Evolutionary conservation across 2,888 invertebrate species (phyloP).

Genomic region (Aethes cnicana): DNA sequence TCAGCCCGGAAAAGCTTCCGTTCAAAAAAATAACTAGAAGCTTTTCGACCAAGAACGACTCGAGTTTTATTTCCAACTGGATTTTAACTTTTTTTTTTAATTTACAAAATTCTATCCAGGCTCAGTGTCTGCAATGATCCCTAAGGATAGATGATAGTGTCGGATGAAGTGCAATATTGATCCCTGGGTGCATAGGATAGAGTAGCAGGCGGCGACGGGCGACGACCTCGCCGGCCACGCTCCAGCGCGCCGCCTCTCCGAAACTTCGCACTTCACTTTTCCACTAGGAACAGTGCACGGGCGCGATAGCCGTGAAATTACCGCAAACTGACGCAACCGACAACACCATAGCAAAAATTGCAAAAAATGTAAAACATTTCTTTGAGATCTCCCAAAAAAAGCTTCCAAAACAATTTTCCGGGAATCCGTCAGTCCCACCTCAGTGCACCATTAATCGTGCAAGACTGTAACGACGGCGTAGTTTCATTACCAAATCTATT

Average conservation of each 20-base stretch:
- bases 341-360: conserved; percentile 25
- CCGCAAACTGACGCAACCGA: conserved; percentile 69
- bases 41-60: no score
- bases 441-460: background rate
- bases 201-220: conserved; percentile 38
- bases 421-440: conserved; percentile 2
- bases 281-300: conserved; percentile 70
- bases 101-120: no score
- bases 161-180: conserved; percentile 24
- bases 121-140: conserved; percentile 3
- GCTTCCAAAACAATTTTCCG: background rate
- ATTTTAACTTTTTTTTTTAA: no score
- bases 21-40: no score
- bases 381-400: conserved; percentile 6
- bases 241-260: conserved; percentile 66
- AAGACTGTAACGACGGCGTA: no score
- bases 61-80: no score
- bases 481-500: no score
- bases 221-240: conserved; percentile 51
- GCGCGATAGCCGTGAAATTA: conserved; percentile 75
- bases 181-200: conserved; percentile 19
- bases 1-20: no score
- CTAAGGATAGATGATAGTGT: conserved; percentile 3
- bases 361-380: conserved; percentile 23
- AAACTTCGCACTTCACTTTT: conserved; percentile 81